These are phyloP conservation scores for Dynastes grantii DNA, from an alignment of 2,888 invertebrate genomes.

Conservation along the genomic window DNA sequence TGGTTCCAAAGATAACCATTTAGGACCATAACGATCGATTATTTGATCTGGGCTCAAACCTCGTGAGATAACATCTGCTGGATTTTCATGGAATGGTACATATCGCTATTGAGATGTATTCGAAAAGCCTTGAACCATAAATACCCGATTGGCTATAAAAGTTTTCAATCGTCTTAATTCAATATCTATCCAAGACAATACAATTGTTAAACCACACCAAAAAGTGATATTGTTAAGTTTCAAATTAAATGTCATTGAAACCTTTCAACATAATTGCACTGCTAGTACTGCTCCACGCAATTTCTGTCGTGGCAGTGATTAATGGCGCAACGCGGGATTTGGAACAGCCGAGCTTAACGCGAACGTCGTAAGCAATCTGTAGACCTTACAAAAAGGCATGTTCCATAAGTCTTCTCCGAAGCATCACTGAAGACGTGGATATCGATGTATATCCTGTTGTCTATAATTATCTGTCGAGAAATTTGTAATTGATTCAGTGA, in stretches of 20 bases:
- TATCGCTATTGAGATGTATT: conserved; percentile 50
- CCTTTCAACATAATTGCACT: conserved; percentile 46
- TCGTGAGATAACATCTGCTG: conserved; percentile 37
- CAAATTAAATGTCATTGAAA: conserved; percentile 36
- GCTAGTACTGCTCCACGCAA: conserved; percentile 52
- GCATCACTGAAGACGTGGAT: conserved; percentile 39
- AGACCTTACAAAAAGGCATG: conserved; percentile 45
- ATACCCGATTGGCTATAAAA: conserved; percentile 53
- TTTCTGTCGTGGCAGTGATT: conserved; percentile 48
- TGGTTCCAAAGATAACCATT: too few relatives aligned
- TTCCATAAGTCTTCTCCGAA: conserved; percentile 45
- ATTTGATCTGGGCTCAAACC: too few relatives aligned
- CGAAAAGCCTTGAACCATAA: conserved; percentile 48
- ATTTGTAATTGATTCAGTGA: not conserved
- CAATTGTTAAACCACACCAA: conserved; percentile 54
- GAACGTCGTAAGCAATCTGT: not conserved
- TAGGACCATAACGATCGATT: too few relatives aligned
- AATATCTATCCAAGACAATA: conserved; percentile 51
- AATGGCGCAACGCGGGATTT: conserved; percentile 47
- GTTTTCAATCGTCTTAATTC: conserved; percentile 48
- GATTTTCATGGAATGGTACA: conserved; percentile 53
- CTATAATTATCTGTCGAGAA: not conserved
- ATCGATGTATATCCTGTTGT: not conserved
- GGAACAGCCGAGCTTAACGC: conserved; percentile 46
- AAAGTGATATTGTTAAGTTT: conserved; percentile 10